phyloP scores from a whole-genome alignment of 2,797 vertebrate species.

The Gymnopithys bicolor region DNA sequence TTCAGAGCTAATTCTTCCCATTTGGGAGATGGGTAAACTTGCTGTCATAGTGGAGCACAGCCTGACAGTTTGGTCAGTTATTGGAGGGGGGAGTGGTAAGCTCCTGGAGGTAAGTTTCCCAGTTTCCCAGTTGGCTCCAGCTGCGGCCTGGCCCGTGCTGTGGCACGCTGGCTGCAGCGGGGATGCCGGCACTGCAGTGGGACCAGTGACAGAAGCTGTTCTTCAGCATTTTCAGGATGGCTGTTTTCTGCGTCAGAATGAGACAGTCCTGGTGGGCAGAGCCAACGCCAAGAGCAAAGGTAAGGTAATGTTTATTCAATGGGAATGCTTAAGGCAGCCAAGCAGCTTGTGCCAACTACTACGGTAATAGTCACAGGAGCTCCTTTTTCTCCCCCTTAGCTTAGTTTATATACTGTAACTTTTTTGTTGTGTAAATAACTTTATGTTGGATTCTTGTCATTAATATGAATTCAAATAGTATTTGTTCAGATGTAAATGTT shows the following conservation, averaged over 20 bases:
- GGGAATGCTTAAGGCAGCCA: constrained; percentile 82
- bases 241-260: constrained; percentile 89
- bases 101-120: constrained; percentile 76
- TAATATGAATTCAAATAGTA: constrained; percentile 41
- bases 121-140: constrained; percentile 75
- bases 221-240: constrained; percentile 93
- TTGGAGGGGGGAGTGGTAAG: constrained; percentile 70
- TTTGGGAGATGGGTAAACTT: constrained; percentile 36
- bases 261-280: constrained; percentile 84
- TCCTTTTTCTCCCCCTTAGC: constrained; percentile 33
- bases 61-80: constrained; percentile 62
- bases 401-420: constrained; percentile 46
- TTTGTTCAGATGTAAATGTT: constrained; percentile 72
- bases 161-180: constrained; percentile 67
- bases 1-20: constrained; percentile 40
- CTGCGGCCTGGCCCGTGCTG: constrained; percentile 71
- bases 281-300: constrained; percentile 87
- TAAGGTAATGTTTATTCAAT: constrained; percentile 90
- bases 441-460: constrained; percentile 44
- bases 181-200: constrained; percentile 82
- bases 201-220: constrained; percentile 94
- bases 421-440: constrained; percentile 16
- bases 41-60: constrained; percentile 45
- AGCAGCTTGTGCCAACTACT: constrained; percentile 64
- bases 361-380: constrained; percentile 50